Evolutionary conservation across 2,797 vertebrate species (phyloP).

Genomic region (Anomalospiza imberbis): DNA sequence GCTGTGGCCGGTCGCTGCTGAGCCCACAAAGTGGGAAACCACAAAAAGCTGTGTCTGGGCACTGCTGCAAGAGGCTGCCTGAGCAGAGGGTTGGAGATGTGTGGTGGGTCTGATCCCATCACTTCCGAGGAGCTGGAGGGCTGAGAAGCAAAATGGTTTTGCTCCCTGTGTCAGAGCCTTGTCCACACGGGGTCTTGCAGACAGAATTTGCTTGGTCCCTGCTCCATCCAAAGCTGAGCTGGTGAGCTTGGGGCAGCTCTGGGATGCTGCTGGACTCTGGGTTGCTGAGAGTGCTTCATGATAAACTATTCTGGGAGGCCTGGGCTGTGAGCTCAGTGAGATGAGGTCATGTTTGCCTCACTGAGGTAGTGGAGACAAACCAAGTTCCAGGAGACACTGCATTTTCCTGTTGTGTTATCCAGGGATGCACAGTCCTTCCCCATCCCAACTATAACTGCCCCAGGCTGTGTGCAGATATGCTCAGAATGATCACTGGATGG

Average conservation of each 20-base stretch:
- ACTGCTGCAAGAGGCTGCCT: not conserved
- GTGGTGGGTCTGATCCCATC: not conserved
- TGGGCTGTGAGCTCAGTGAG: not conserved
- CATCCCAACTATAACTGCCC: not conserved
- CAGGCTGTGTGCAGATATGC: not conserved
- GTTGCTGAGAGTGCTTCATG: not conserved
- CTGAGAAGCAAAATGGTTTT: not conserved
- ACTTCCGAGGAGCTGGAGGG: not conserved
- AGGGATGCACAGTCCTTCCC: not conserved
- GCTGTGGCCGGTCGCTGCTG: not conserved
- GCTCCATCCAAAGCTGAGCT: not conserved
- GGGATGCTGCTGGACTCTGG: not conserved
- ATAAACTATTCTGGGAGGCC: not conserved
- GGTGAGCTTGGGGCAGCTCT: not conserved
- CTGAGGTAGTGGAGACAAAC: not conserved
- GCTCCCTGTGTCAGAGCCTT: not conserved
- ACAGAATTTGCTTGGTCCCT: not conserved
- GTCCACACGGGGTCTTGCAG: not conserved
- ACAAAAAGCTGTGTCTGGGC: not conserved
- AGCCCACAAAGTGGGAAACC: not conserved
- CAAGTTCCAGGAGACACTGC: not conserved
- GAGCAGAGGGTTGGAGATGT: not conserved
- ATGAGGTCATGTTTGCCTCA: slow-evolving; percentile 19
- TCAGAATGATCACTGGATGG: not conserved
- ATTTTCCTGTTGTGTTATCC: not conserved